phyloP scores from a whole-genome alignment of 2,888 invertebrate genomes.

The Drosophila paucipuncta region DNA sequence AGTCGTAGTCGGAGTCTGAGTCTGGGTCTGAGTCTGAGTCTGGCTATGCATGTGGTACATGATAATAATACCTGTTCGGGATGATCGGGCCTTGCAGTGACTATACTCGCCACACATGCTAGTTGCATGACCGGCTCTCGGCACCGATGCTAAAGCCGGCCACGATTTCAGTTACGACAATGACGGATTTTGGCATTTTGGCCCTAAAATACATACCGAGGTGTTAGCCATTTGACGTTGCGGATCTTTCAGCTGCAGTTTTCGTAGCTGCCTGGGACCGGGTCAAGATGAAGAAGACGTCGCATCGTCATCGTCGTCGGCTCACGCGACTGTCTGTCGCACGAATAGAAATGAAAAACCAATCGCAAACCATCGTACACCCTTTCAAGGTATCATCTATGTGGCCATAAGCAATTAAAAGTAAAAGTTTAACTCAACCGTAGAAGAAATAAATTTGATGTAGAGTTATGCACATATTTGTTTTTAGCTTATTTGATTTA shows the following conservation, averaged over 20 bases:
- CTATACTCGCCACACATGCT: conserved; percentile 20
- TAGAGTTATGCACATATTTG: background rate
- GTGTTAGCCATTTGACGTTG: conserved; percentile 67
- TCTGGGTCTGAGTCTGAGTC: conserved; percentile 36
- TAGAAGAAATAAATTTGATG: background rate
- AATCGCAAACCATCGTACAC: conserved; percentile 4
- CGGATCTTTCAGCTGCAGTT: conserved; percentile 54
- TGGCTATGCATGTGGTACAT: conserved; percentile 3
- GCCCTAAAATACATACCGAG: conserved; percentile 69
- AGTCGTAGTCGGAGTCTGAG: conserved; percentile 43
- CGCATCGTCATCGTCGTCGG: background rate
- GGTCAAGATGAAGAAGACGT: conserved; percentile 54
- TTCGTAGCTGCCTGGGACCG: conserved; percentile 45
- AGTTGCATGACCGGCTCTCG: conserved; percentile 72
- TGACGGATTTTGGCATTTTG: conserved; percentile 75
- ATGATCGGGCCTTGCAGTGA: conserved; percentile 63
- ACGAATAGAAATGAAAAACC: conserved; percentile 30
- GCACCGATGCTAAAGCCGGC: conserved; percentile 39
- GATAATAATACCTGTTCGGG: conserved; percentile 69
- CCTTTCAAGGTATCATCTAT: conserved; percentile 3
- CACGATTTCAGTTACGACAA: conserved; percentile 65
- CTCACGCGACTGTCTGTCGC: conserved; percentile 53
- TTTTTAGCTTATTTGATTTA: background rate
- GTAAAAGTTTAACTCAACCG: background rate
- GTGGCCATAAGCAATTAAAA: background rate